Evolutionary conservation across 1,140 invertebrate genomes (phyloP).

Genomic region (Cyphomyrmex costatus): DNA sequence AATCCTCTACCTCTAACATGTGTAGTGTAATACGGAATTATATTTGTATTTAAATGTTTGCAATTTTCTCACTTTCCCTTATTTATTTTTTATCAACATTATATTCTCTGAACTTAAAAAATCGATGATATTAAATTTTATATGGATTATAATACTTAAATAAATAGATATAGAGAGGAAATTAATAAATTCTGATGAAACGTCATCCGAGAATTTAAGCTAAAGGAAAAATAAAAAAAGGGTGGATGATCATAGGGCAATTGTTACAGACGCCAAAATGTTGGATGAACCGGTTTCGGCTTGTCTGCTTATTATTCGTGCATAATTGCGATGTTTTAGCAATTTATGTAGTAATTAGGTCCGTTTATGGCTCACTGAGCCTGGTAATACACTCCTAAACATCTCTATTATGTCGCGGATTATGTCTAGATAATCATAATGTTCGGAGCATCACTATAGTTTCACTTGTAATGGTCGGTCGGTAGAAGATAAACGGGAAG

Average conservation of each 20-base stretch:
- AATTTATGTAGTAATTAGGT: conserved; percentile 78
- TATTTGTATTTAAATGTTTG: no score
- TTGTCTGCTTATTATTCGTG: conserved; percentile 64
- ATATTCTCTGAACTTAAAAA: not conserved
- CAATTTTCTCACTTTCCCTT: no score
- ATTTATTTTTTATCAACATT: conserved; percentile 20
- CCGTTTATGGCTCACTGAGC: conserved; percentile 51
- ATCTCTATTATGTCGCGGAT: conserved; percentile 79
- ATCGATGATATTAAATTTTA: conserved; percentile 5
- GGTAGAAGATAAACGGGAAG: conserved; percentile 23
- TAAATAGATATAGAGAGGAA: not conserved
- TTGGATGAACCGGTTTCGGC: conserved; percentile 58
- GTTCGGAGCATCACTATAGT: conserved; percentile 65
- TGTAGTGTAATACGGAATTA: no score
- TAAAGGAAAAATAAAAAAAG: conserved; percentile 23
- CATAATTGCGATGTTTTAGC: conserved; percentile 65
- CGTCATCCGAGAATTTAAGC: not conserved
- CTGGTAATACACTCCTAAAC: conserved; percentile 67
- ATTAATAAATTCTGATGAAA: conserved; percentile 4
- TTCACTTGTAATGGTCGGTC: conserved; percentile 68
- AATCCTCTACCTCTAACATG: no score
- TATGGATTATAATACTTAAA: no score
- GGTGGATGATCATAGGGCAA: conserved; percentile 19
- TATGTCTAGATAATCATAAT: conserved; percentile 75
- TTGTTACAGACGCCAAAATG: conserved; percentile 69